Conservation (phyloP, 2,888 invertebrate genomes). For the Sarcophaga caerulescens region DNA sequence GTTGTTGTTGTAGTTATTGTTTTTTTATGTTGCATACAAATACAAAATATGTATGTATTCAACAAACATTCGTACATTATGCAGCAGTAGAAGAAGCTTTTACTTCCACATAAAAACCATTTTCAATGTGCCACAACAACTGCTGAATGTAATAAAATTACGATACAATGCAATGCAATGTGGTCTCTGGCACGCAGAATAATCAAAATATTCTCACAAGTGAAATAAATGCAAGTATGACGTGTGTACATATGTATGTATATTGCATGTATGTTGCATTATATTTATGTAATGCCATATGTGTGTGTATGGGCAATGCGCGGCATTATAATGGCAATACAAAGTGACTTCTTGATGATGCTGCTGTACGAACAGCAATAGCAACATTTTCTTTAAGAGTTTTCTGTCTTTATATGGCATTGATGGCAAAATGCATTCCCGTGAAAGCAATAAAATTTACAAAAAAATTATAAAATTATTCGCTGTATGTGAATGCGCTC, state of each 20-base stretch:
- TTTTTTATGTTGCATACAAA: background rate
- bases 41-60: background rate
- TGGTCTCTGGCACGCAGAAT: slow-evolving; percentile 58
- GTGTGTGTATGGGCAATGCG: slow-evolving; percentile 6
- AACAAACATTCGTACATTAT: background rate
- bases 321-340: slow-evolving; percentile 48
- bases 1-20: background rate
- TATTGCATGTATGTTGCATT: background rate
- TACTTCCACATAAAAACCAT: slow-evolving; percentile 30
- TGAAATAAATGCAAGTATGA: slow-evolving; percentile 28
- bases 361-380: slow-evolving; percentile 27
- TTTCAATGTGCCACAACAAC: slow-evolving; percentile 34
- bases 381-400: slow-evolving; percentile 54
- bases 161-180: slow-evolving; percentile 63
- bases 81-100: slow-evolving; percentile 6
- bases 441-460: slow-evolving; percentile 78
- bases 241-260: background rate
- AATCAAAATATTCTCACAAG: slow-evolving; percentile 66
- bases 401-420: slow-evolving; percentile 65
- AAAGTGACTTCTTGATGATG: slow-evolving; percentile 61
- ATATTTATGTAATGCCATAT: background rate
- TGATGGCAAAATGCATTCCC: slow-evolving; percentile 69
- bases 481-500: background rate
- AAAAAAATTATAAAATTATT: slow-evolving; percentile 61
- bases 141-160: slow-evolving; percentile 59